Evolutionary conservation across 2,888 invertebrate genomes (phyloP).

Genomic region (Pyralis farinalis): DNA sequence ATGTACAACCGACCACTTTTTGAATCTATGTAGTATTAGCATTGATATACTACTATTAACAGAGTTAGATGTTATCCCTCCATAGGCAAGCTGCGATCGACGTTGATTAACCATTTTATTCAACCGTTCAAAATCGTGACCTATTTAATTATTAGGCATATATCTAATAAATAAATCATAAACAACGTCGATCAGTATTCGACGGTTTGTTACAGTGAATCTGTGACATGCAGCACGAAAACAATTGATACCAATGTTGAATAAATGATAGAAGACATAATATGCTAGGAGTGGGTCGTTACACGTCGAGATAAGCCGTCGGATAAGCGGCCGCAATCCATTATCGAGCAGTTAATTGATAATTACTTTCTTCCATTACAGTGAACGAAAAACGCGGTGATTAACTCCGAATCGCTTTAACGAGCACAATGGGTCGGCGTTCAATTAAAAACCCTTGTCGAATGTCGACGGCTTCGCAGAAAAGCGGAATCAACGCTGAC

Average conservation of each 20-base stretch:
- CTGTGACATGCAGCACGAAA: conserved; percentile 15
- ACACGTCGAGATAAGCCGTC: conserved; percentile 64
- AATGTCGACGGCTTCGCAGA: conserved; percentile 67
- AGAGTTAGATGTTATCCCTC: too few relatives aligned
- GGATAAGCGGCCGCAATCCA: conserved; percentile 76
- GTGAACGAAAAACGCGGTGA: conserved; percentile 74
- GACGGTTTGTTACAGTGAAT: too few relatives aligned
- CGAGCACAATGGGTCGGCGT: conserved; percentile 74
- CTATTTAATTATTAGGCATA: too few relatives aligned
- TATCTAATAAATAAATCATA: too few relatives aligned
- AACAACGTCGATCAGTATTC: not conserved
- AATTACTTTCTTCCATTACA: conserved; percentile 80
- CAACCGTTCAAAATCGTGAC: too few relatives aligned
- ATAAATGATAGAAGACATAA: conserved; percentile 61
- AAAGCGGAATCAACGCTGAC: conserved; percentile 69
- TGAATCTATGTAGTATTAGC: too few relatives aligned
- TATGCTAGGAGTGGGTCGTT: conserved; percentile 50
- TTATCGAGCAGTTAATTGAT: conserved; percentile 78
- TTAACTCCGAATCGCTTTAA: conserved; percentile 77
- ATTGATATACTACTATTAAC: too few relatives aligned
- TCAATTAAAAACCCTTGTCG: conserved; percentile 79
- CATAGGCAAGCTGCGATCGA: too few relatives aligned
- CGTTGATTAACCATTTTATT: too few relatives aligned
- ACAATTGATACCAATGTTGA: conserved; percentile 48
- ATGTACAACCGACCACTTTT: too few relatives aligned